Evolutionary conservation across 2,888 invertebrate genomes (phyloP).

Genomic region (Hemicrepidius hirtus): DNA sequence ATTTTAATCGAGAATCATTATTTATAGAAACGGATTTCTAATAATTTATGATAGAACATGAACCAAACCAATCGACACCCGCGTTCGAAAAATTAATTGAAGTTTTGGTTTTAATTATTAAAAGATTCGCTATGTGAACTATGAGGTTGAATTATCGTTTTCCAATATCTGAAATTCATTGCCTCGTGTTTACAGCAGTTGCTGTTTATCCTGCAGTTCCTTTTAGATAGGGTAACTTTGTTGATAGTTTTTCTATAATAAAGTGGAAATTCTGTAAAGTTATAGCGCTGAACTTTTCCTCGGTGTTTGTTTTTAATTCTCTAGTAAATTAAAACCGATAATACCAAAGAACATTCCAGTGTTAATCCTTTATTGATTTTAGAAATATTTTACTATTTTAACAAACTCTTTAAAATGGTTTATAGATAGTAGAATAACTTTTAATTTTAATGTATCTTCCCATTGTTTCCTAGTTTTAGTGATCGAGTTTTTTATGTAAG

Average conservation of each 20-base stretch:
- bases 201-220: constrained; percentile 10
- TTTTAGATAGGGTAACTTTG: not conserved
- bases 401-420: too few species aligned
- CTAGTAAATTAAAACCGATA: too few species aligned
- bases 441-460: too few species aligned
- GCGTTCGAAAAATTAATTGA: constrained; percentile 4
- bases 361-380: too few species aligned
- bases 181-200: not conserved
- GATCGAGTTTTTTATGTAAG: too few species aligned
- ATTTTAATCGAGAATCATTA: constrained; percentile 29
- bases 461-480: too few species aligned
- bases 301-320: too few species aligned
- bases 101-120: constrained; percentile 22
- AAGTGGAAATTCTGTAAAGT: not conserved
- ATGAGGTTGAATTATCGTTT: constrained; percentile 1
- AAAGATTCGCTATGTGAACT: not conserved
- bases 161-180: constrained; percentile 18
- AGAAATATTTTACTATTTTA: too few species aligned
- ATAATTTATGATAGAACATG: constrained; percentile 23
- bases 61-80: not conserved
- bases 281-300: not conserved
- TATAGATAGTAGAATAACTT: too few species aligned
- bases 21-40: constrained; percentile 15
- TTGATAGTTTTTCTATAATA: constrained; percentile 2
- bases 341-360: too few species aligned